These are phyloP conservation scores for Bujurquina vittata DNA, from an alignment of 2,113 vertebrate genomes.

Conservation along the genomic window DNA sequence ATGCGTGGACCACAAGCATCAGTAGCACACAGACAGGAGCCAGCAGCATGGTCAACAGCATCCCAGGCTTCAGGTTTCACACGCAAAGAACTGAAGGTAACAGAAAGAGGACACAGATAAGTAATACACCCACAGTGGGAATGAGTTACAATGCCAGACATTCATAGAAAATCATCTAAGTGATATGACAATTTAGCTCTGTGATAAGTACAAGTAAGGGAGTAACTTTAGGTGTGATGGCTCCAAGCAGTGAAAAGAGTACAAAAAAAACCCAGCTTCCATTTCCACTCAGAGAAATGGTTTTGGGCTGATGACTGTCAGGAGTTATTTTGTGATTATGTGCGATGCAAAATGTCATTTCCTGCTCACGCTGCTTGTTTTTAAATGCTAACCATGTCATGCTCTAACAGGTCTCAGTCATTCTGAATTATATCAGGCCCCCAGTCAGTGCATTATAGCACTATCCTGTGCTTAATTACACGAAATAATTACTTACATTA, in stretches of 20 bases:
- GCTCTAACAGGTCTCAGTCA: not conserved
- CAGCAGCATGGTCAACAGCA: constrained; percentile 75
- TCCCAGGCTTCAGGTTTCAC: constrained; percentile 57
- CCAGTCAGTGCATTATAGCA: not conserved
- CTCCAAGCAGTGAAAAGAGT: constrained; percentile 24
- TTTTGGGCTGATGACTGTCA: constrained; percentile 27
- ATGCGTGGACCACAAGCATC: constrained; percentile 62
- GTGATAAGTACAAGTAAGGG: not conserved
- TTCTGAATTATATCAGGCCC: not conserved
- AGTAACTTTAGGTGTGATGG: constrained; percentile 6
- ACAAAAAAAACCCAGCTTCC: not conserved
- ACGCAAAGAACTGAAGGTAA: constrained; percentile 55
- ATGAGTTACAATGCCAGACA: not conserved
- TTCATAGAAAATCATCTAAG: not conserved
- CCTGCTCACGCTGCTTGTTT: not conserved
- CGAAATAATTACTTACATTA: not conserved
- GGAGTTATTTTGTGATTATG: constrained; percentile 5
- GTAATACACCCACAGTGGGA: not conserved
- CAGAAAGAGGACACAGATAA: constrained; percentile 12
- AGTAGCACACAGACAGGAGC: constrained; percentile 78
- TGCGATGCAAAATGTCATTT: constrained; percentile 12
- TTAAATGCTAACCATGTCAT: constrained; percentile 10
- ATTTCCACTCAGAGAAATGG: constrained; percentile 8
- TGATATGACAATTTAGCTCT: not conserved
- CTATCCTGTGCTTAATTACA: not conserved